phyloP scores from a whole-genome alignment of 2,113 vertebrate species.

The Eidolon helvum region DNA sequence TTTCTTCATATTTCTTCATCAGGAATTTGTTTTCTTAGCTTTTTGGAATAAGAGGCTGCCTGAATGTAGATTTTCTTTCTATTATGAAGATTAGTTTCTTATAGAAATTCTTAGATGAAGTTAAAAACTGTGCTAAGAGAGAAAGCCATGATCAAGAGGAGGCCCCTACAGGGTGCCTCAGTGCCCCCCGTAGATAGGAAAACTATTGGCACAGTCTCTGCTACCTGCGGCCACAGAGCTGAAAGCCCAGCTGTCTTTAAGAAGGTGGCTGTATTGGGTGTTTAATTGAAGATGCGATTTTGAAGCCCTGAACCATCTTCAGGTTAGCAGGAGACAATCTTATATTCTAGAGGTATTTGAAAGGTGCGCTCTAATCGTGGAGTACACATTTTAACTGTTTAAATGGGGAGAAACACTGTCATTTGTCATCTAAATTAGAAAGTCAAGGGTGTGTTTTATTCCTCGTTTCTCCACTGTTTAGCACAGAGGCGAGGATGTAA shows the following conservation, averaged over 20 bases:
- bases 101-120: neutral
- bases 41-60: neutral
- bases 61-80: constrained; percentile 22
- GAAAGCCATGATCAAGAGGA: neutral
- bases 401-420: neutral
- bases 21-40: constrained; percentile 15
- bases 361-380: neutral
- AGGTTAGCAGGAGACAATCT: neutral
- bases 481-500: neutral
- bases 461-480: neutral
- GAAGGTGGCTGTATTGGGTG: neutral
- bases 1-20: constrained; percentile 23
- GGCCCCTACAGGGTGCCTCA: neutral
- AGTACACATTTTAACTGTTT: neutral
- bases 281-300: neutral
- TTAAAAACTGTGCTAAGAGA: neutral
- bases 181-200: neutral
- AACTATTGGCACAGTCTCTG: neutral
- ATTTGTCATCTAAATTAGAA: neutral
- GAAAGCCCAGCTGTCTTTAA: neutral
- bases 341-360: neutral
- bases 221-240: neutral
- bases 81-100: neutral
- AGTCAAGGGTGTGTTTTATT: neutral
- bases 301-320: neutral